Base-by-base conservation (phyloP, 2,888 invertebrate species). In the Actias luna region DNA sequence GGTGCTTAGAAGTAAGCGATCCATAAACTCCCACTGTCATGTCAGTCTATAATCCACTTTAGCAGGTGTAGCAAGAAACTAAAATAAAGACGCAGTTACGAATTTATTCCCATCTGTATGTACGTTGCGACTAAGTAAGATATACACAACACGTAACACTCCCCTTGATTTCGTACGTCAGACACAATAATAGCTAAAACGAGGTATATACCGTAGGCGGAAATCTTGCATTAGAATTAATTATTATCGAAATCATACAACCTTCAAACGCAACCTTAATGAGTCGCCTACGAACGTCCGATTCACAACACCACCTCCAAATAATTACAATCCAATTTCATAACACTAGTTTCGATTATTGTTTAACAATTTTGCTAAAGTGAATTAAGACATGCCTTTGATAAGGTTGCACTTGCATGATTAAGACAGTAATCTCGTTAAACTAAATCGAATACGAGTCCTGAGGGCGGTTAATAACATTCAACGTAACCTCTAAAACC, bases 391-490 rank as follows among this genome's bases (percentile, higher is more conserved):
- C 18, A n/a, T 8, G 46, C 46, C 8, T 50, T 50, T 5, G 46
- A 50, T 50, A 50, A 50, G 25, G 46, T 25, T 16, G 46, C 25
- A 16, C 46, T 14, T 25, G 2, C n/a, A 16, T 29, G 55, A n/a
- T 55, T 55, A 55, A 55, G n/a, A 29, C 55, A n/a, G 22, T 61
- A 65, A 63, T 59, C 36, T 27, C 35, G 55, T 63, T 61, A 42
- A 62, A 59, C 59, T 18, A 55, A 63, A 67, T 63, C 46, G 60
- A 60, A 64, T 65, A 63, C 50, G 52, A 61, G 27, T 46, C 64
- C 39, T 12, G 46, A 18, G 59, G 63, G 58, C 55, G 61, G 29
- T 61, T 63, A 63, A 67, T 42, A 22, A 63, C 61, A 67, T 64
- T 63, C 59, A 58, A 39, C 22, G 50, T 59, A 58, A 59, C 58